Percentiles rank a stretch among this genome's conserved stretches.
Conservation (phyloP, 2,797 vertebrate species). For the Sparus aurata region DNA sequence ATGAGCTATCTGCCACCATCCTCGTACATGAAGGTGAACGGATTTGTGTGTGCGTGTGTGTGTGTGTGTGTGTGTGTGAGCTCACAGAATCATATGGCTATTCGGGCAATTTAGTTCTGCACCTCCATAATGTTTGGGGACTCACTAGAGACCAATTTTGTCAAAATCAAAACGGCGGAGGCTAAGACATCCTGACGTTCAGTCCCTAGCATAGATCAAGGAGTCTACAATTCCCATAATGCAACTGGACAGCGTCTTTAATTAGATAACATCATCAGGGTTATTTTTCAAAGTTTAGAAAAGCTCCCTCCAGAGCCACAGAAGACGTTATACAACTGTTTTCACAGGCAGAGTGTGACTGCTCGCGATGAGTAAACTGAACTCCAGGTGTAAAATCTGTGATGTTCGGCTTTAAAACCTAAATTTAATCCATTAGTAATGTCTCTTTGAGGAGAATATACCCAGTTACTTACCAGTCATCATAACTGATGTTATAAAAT, state of each 20-base stretch:
- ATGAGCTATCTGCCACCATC: not conserved
- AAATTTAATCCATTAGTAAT: not conserved
- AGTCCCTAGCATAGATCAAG: not conserved
- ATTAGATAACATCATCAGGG: not conserved
- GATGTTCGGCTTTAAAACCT: not conserved
- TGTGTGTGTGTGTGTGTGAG: too few species aligned
- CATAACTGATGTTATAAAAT: not conserved
- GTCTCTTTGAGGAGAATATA: not conserved
- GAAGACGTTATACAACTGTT: not conserved
- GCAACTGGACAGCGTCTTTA: not conserved
- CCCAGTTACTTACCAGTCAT: not conserved
- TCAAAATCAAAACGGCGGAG: not conserved
- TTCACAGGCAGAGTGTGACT: not conserved
- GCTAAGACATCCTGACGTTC: not conserved
- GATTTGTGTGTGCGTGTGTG: too few species aligned
- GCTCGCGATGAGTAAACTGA: not conserved
- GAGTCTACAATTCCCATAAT: constrained; percentile 2
- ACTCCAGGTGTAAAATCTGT: not conserved
- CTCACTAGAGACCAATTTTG: not conserved
- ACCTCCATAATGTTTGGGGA: not conserved
- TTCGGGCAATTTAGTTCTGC: not conserved
- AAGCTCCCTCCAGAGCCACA: not conserved
- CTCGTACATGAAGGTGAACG: too few species aligned
- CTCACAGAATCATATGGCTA: not conserved
- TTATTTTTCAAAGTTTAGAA: not conserved